Conservation (phyloP, 2,888 invertebrate genomes). For the Aporophyla nigra region DNA sequence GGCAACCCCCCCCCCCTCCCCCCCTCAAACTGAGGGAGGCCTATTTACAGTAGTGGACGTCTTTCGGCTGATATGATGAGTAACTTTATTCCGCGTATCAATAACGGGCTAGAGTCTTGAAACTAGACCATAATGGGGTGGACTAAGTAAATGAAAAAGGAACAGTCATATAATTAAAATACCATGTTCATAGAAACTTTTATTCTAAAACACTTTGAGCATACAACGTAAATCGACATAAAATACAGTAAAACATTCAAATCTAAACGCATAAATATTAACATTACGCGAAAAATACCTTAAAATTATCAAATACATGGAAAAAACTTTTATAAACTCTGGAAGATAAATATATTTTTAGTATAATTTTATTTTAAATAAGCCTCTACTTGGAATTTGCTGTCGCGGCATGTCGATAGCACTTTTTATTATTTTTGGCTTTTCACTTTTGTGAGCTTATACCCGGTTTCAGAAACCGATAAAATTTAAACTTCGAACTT, state of each 20-base stretch:
- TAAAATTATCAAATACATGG: constrained; percentile 34
- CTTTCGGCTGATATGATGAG: too few species aligned
- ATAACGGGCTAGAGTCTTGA: too few species aligned
- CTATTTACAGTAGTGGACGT: too few species aligned
- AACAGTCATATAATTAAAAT: constrained; percentile 14
- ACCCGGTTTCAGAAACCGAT: not conserved
- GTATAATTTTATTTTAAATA: constrained; percentile 3
- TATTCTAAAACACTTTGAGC: constrained; percentile 58
- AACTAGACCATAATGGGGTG: too few species aligned
- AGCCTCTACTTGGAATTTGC: not conserved
- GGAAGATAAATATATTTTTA: not conserved
- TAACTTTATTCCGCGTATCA: too few species aligned
- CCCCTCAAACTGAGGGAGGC: too few species aligned
- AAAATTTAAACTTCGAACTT: not conserved
- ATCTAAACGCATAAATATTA: constrained; percentile 26
- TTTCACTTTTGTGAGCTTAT: not conserved
- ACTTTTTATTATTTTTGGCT: not conserved
- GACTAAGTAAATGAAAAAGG: too few species aligned
- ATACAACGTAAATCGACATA: constrained; percentile 36
- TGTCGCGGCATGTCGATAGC: not conserved
- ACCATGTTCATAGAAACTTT: constrained; percentile 30
- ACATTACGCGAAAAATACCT: constrained; percentile 32
- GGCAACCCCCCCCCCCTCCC: too few species aligned
- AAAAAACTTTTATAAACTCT: constrained; percentile 43
- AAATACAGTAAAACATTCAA: constrained; percentile 40